Percentiles rank a stretch among this genome's conserved stretches.
Conservation (phyloP, 2,888 invertebrate genomes). For the Nycteola revayana region DNA sequence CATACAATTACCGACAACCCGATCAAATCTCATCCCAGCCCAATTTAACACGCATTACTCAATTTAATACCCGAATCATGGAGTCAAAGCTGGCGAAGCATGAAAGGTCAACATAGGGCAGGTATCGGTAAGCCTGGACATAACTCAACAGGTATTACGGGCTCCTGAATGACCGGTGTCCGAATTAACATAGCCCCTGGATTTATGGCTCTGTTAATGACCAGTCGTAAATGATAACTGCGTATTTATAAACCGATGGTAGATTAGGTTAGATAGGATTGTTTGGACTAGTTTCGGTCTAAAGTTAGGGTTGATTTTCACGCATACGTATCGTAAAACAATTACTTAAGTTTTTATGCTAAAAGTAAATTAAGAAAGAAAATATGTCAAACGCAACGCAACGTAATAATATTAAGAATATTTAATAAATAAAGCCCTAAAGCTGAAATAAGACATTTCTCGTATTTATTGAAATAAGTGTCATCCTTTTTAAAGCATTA, state of each 20-base stretch:
- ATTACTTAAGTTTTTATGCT: no score
- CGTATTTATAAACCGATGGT: conserved; percentile 35
- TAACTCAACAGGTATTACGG: conserved; percentile 79
- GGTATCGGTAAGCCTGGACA: conserved; percentile 52
- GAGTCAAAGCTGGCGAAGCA: conserved; percentile 25
- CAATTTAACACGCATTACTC: conserved; percentile 17
- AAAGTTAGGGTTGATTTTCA: no score
- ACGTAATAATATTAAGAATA: no score
- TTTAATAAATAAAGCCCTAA: no score
- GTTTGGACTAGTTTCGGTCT: not conserved
- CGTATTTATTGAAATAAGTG: no score
- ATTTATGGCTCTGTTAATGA: conserved; percentile 57
- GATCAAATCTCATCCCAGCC: conserved; percentile 1
- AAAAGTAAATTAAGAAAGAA: no score
- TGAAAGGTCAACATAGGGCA: conserved; percentile 40
- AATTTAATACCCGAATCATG: conserved; percentile 27
- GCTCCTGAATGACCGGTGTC: conserved; percentile 67
- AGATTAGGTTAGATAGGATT: conserved; percentile 8
- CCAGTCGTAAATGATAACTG: conserved; percentile 36
- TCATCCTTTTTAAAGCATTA: no score
- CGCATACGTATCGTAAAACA: no score
- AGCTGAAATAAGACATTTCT: no score
- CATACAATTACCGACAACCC: no score
- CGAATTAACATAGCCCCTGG: conserved; percentile 62
- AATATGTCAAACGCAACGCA: no score